Evolutionary conservation across 2,113 vertebrate species (phyloP).

Genomic region (Ciconia boyciana): DNA sequence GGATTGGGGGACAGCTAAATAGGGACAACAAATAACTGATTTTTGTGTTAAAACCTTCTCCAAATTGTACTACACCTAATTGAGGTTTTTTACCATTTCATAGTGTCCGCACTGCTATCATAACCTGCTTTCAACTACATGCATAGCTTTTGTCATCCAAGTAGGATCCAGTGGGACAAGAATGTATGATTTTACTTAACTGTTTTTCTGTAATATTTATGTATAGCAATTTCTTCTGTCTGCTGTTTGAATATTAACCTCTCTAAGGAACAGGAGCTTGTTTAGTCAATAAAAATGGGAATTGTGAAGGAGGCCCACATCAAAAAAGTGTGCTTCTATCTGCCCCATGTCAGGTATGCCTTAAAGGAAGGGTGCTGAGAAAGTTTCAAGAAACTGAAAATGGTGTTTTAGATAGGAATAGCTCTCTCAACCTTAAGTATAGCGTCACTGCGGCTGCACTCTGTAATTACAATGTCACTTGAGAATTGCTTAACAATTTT

Average conservation of each 20-base stretch:
- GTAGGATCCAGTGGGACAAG: not conserved
- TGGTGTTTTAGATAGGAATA: not conserved
- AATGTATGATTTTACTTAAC: not conserved
- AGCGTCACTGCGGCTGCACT: not conserved
- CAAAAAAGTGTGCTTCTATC: not conserved
- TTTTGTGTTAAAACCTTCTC: not conserved
- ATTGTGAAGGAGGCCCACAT: not conserved
- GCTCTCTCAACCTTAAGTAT: not conserved
- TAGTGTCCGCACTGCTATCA: rapidly evolving
- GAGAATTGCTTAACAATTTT: conserved; percentile 43
- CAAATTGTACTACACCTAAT: not conserved
- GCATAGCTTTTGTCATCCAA: not conserved
- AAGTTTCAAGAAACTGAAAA: not conserved
- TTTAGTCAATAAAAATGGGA: not conserved
- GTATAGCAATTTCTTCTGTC: not conserved
- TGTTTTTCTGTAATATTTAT: not conserved
- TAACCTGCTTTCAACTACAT: not conserved
- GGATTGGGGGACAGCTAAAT: not conserved
- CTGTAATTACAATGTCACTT: conserved; percentile 58
- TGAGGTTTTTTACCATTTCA: not conserved
- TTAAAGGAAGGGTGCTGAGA: not conserved
- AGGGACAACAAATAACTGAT: not conserved
- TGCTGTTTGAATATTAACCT: not conserved
- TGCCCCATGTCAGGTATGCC: not conserved
- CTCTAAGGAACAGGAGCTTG: not conserved